These are phyloP conservation scores for Araneus ventricosus DNA, from an alignment of 1,140 invertebrate genomes.

Conservation along the genomic window DNA sequence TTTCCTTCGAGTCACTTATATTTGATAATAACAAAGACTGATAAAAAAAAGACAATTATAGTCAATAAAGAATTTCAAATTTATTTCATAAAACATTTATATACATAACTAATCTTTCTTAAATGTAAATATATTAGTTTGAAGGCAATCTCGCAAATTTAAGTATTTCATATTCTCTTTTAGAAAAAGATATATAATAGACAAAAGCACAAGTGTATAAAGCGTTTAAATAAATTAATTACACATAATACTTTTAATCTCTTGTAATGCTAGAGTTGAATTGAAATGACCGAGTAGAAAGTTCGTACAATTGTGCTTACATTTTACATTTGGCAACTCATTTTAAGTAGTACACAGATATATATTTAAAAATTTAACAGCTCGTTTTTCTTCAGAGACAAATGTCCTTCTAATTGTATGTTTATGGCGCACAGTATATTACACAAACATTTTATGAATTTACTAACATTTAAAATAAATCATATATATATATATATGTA, in stretches of 20 bases:
- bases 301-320: constrained; percentile 1
- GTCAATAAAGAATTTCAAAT: constrained; percentile 21
- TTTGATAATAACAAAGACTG: neutral
- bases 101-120: neutral
- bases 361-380: constrained; percentile 19
- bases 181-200: neutral
- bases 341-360: constrained; percentile 1
- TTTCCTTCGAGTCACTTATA: neutral
- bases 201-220: neutral
- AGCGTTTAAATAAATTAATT: neutral
- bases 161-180: neutral
- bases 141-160: neutral
- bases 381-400: neutral
- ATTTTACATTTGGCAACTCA: constrained; percentile 15
- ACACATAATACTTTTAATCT: neutral
- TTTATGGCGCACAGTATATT: neutral
- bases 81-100: constrained; percentile 32
- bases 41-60: neutral
- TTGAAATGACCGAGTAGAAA: neutral
- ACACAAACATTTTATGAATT: constrained; percentile 1
- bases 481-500: neutral
- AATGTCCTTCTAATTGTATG: neutral
- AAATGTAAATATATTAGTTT: neutral
- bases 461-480: constrained; percentile 1
- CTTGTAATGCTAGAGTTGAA: neutral